Conservation (phyloP, 92 coral and sea anemone genomes). For the Heteractis magnifica region DNA sequence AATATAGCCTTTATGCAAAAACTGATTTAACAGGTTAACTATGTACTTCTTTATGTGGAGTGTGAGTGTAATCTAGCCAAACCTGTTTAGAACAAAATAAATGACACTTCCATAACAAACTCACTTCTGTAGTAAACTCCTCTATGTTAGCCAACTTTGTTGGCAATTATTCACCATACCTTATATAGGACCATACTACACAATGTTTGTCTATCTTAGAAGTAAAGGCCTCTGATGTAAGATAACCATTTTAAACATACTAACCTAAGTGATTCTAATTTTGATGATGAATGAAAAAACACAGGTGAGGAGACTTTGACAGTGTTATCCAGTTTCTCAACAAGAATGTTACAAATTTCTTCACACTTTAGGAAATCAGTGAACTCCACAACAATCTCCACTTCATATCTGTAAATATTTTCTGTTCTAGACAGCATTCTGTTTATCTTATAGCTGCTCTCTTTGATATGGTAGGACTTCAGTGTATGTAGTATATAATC, state of each 20-base stretch:
- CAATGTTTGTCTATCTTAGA: background rate
- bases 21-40: too few relatives aligned
- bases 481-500: slow-evolving; percentile 88
- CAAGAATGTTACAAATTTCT: slow-evolving; percentile 89
- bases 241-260: background rate
- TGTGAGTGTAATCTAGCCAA: too few relatives aligned
- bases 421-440: slow-evolving; percentile 69
- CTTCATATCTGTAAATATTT: slow-evolving; percentile 61
- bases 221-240: background rate
- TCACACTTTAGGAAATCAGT: slow-evolving; percentile 85
- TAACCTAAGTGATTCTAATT: slow-evolving; percentile 82
- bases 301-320: slow-evolving; percentile 80
- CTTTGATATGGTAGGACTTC: slow-evolving; percentile 75
- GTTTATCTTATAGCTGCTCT: slow-evolving; percentile 63
- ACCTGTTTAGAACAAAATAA: too few relatives aligned
- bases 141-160: too few relatives aligned
- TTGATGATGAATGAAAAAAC: slow-evolving; percentile 68
- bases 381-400: slow-evolving; percentile 78
- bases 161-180: too few relatives aligned
- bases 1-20: too few relatives aligned
- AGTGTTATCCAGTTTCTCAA: slow-evolving; percentile 87
- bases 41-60: too few relatives aligned
- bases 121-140: too few relatives aligned
- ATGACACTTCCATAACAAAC: too few relatives aligned
- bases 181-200: too few relatives aligned